These are phyloP conservation scores for Exephanes ischioxanthus DNA, from an alignment of 2,888 invertebrate genomes.

Conservation along the genomic window DNA sequence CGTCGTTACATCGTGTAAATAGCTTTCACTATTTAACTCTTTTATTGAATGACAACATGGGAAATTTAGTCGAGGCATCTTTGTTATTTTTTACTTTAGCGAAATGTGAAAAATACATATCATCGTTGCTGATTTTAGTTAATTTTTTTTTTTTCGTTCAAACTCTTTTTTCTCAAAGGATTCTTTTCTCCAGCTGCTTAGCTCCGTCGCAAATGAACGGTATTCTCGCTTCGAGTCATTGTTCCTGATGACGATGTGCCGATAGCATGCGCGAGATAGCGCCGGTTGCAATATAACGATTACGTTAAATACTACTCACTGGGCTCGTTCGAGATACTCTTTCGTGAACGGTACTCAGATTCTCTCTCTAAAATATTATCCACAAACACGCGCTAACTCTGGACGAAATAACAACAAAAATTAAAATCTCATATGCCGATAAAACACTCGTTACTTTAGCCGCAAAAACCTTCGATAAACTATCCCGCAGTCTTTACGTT, in stretches of 20 bases:
- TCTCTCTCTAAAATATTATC: slow-evolving; percentile 1
- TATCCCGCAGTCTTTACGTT: slow-evolving; percentile 37
- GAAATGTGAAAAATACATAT: slow-evolving; percentile 34
- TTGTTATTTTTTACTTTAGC: neutral
- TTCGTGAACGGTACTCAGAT: slow-evolving; percentile 17
- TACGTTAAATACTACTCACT: slow-evolving; percentile 36
- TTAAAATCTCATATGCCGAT: neutral
- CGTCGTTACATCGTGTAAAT: slow-evolving; percentile 39
- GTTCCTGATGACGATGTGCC: slow-evolving; percentile 61
- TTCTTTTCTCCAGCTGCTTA: slow-evolving; percentile 17
- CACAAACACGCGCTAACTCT: neutral
- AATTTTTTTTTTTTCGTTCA: too few species aligned
- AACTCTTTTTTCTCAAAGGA: neutral
- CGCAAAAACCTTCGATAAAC: slow-evolving; percentile 18
- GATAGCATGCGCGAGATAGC: slow-evolving; percentile 58
- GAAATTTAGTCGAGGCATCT: neutral
- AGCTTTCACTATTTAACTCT: neutral
- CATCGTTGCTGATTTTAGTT: slow-evolving; percentile 15
- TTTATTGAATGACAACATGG: neutral
- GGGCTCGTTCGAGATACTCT: slow-evolving; percentile 31
- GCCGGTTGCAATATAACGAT: slow-evolving; percentile 57
- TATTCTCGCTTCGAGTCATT: slow-evolving; percentile 66
- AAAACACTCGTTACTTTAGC: slow-evolving; percentile 14
- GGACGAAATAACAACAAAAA: neutral
- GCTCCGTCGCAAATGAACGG: slow-evolving; percentile 62